Base-by-base conservation (phyloP, 2,113 vertebrate species). In the Rhagologus leucostigma region DNA sequence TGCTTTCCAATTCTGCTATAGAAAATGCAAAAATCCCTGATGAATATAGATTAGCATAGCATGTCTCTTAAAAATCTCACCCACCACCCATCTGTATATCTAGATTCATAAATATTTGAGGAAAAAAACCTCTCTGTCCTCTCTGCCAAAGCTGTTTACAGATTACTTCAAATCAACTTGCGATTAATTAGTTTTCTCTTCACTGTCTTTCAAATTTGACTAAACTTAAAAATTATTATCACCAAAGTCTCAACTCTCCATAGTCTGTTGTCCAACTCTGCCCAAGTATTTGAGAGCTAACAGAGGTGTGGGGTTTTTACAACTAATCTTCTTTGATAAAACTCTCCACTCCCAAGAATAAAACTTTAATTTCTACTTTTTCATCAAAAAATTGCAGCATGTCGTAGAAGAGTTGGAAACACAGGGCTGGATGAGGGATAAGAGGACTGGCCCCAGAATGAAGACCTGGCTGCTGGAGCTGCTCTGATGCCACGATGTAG, bases 31-130 rank as follows among this genome's bases (percentile, higher is more conserved):
- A 83, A 93, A 63, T 62, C 33, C 42, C 77, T 13, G 10, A 22
- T 59, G 71, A 70, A 83, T 84, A 67, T 41, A 86, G 95, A 88
- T 90, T 64, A 83, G 32, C 10, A 55, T 62, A 74, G 4, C 30
- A 12, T 16, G 49, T n/a, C 69, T 91, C 37, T 91, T 88, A 80
- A 90, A 96, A 93, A 84, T 74, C 71, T 90, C 93, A 94, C 90
- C 82, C 78, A 94, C 93, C 59, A 93, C 70, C 87, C 90, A 96
- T 91, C 91, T 95, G 92, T 83, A 80, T n/a, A 82, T 79, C 88
- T 65, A 91, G 35, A 50, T 27, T 81, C 57, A 68, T 62, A 94
- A 93, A 82, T 90, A 87, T 67, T 70, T 75, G 68, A 89, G 39
- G 26, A 8, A 80, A 79, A 29, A 44, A 35, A 19, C 1, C 1